Evolutionary conservation across 2,797 vertebrate genomes (phyloP).

Genomic region (Gymnodraco acuticeps): DNA sequence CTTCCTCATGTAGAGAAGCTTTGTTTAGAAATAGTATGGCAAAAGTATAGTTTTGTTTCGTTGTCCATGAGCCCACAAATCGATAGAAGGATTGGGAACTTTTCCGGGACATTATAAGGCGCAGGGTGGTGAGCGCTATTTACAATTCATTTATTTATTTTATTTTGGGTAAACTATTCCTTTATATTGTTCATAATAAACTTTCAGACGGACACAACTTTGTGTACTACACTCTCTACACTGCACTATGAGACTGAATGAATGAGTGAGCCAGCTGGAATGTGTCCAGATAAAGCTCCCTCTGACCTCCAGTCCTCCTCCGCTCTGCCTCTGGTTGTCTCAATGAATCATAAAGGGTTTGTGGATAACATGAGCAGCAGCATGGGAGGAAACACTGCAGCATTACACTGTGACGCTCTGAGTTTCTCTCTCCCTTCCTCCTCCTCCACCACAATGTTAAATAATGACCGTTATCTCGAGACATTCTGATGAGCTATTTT

Average conservation of each 20-base stretch:
- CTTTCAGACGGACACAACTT: no score
- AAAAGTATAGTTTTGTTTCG: no score
- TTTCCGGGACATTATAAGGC: no score
- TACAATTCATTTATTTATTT: no score
- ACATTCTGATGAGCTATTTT: background rate
- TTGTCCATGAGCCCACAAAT: no score
- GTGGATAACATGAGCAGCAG: background rate
- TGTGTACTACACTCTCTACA: no score
- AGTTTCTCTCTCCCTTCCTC: constrained; percentile 4
- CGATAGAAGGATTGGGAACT: no score
- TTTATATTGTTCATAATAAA: no score
- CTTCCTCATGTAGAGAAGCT: no score
- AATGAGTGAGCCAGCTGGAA: constrained; percentile 17
- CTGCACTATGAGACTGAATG: background rate
- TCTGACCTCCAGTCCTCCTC: constrained; percentile 4
- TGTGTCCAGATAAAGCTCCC: constrained; percentile 5
- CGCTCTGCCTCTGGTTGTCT: background rate
- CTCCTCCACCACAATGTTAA: background rate
- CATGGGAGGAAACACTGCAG: fast-evolving
- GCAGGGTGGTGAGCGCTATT: no score
- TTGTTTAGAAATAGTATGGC: no score
- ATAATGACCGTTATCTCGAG: background rate
- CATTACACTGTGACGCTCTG: background rate
- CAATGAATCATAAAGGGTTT: constrained; percentile 28
- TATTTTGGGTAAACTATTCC: no score